These are phyloP conservation scores for Liasis olivaceus DNA, from an alignment of 2,797 vertebrate species.

Conservation along the genomic window DNA sequence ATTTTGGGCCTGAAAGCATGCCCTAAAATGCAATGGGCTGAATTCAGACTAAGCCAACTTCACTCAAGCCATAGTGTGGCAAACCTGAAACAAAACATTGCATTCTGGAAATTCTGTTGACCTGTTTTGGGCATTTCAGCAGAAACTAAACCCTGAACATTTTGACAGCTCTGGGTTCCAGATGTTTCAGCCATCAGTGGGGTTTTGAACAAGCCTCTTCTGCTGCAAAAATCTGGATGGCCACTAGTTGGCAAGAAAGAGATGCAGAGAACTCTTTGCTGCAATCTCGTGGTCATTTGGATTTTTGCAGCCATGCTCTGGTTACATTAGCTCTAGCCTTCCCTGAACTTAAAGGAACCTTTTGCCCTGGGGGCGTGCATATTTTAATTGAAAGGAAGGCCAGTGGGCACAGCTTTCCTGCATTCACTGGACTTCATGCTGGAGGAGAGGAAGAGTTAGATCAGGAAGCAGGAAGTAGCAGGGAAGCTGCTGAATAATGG, in stretches of 20 bases:
- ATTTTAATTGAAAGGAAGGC: neutral
- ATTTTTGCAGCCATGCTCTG: neutral
- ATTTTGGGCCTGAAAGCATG: neutral
- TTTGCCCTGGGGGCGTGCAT: neutral
- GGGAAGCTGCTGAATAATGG: neutral
- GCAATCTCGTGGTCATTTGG: neutral
- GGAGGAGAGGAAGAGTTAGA: neutral
- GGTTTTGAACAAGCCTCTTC: neutral
- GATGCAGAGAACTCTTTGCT: too few species aligned
- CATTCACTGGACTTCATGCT: neutral
- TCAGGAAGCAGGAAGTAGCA: neutral
- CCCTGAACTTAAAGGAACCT: neutral
- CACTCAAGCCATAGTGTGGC: neutral
- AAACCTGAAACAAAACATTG: neutral
- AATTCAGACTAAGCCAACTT: neutral
- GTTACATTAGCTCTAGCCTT: neutral
- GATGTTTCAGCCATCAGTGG: neutral
- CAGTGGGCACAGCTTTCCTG: neutral
- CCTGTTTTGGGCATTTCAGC: neutral
- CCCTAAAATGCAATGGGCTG: neutral
- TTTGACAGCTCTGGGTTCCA: neutral
- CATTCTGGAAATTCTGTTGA: neutral
- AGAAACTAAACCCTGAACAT: neutral
- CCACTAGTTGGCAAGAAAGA: neutral
- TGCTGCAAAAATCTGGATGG: neutral